These are phyloP conservation scores for Neofelis nebulosa DNA, from an alignment of 2,113 vertebrate genomes.

Conservation along the genomic window DNA sequence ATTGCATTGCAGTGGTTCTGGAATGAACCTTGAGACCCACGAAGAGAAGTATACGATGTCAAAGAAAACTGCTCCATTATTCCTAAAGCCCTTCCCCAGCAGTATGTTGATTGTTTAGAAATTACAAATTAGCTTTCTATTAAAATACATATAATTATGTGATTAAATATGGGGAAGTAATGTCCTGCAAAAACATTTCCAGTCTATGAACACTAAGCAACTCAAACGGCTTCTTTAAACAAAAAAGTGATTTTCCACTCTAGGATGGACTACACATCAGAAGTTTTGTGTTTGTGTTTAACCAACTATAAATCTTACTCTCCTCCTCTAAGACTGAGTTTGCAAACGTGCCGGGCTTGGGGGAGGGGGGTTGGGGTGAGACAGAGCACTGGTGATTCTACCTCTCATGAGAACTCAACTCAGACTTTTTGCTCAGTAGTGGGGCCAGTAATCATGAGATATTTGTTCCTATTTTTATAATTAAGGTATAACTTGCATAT, in stretches of 20 bases:
- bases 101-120: conserved; percentile 31
- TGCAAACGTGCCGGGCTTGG: not conserved
- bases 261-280: not conserved
- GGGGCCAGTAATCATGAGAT: not conserved
- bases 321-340: not conserved
- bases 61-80: not conserved
- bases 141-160: conserved; percentile 67
- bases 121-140: conserved; percentile 58
- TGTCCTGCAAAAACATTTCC: conserved; percentile 44
- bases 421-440: fast-evolving
- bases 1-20: fast-evolving
- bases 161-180: conserved; percentile 67
- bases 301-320: not conserved
- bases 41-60: not conserved
- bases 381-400: fast-evolving
- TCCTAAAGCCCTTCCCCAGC: not conserved
- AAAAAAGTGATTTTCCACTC: not conserved
- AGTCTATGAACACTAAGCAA: conserved; percentile 23
- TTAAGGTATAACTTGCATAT: not conserved
- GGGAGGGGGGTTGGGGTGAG: fast-evolving
- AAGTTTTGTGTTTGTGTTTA: not conserved
- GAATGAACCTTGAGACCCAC: not conserved
- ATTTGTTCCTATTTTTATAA: not conserved
- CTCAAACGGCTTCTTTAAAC: not conserved
- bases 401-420: not conserved